A percentile compares a stretch with the other conserved stretches of the same genome.
Conservation (phyloP, 1,140 invertebrate species). For the Sycobia sp. region DNA sequence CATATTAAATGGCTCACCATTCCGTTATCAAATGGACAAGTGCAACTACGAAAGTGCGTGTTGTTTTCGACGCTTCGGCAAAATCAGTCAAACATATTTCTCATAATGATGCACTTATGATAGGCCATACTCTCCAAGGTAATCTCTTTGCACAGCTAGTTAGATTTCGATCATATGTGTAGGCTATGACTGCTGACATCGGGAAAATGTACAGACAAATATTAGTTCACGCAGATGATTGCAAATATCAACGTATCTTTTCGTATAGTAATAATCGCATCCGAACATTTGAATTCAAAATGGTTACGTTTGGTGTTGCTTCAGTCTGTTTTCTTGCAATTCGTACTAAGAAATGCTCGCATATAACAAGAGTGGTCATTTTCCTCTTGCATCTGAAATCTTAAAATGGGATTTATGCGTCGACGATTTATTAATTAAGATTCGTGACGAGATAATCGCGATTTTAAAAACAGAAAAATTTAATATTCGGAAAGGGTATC, state of each 20-base stretch:
- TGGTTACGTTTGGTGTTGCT: background rate
- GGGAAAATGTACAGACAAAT: conserved; percentile 14
- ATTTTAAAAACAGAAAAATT: too few species aligned
- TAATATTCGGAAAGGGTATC: too few species aligned
- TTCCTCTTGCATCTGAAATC: too few species aligned
- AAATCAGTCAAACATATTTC: background rate
- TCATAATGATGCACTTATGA: background rate
- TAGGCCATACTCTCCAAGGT: background rate
- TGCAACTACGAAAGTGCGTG: too few species aligned
- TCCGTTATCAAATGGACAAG: conserved; percentile 1
- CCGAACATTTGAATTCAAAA: background rate
- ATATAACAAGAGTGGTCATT: too few species aligned
- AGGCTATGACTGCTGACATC: background rate
- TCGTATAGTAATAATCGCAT: background rate
- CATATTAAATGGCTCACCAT: conserved; percentile 16
- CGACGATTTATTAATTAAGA: too few species aligned
- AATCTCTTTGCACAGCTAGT: background rate
- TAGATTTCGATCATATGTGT: background rate
- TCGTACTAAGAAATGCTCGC: too few species aligned
- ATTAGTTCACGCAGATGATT: background rate
- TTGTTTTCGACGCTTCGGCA: too few species aligned
- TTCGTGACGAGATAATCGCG: too few species aligned
- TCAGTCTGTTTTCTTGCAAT: background rate
- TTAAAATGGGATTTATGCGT: too few species aligned
- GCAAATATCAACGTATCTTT: background rate